Evolutionary conservation across 2,888 invertebrate species (phyloP).

Genomic region (Amblyjoppa proteus): DNA sequence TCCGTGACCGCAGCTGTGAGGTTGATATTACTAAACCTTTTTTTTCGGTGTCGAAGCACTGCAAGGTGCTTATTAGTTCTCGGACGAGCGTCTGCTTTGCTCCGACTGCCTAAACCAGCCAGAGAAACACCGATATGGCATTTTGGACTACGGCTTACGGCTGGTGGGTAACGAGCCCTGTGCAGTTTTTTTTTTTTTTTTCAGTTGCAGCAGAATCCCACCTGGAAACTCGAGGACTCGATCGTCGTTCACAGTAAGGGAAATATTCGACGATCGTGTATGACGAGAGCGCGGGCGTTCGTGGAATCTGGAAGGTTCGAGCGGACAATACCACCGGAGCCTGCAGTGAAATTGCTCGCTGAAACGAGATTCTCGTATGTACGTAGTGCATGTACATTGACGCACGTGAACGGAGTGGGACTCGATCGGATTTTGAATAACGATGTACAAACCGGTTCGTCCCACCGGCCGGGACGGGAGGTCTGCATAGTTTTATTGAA

Average conservation of each 20-base stretch:
- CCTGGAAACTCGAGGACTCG: background rate
- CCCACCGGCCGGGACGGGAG: background rate
- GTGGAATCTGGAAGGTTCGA: background rate
- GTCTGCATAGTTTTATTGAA: slow-evolving; percentile 19
- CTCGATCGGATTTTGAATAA: slow-evolving; percentile 17
- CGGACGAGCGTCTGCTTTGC: no score
- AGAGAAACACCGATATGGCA: no score
- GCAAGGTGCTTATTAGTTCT: no score
- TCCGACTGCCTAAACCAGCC: background rate
- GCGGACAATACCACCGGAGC: background rate
- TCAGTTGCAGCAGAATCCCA: no score
- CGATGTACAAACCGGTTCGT: background rate
- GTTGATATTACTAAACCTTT: no score
- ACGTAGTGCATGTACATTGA: background rate
- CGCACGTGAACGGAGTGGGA: slow-evolving; percentile 4
- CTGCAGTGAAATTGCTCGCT: background rate
- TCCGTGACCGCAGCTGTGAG: no score
- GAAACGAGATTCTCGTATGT: background rate
- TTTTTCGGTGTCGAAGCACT: no score
- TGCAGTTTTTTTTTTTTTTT: no score
- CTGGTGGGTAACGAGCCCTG: no score
- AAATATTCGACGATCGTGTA: background rate
- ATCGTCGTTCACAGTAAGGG: background rate
- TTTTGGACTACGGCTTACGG: no score
- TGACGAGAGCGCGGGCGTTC: background rate